Evolutionary conservation across 1,140 invertebrate species (phyloP), one percentile per base, ranked within the genome.

Genomic region (Gonioctena quinquepunctata): DNA sequence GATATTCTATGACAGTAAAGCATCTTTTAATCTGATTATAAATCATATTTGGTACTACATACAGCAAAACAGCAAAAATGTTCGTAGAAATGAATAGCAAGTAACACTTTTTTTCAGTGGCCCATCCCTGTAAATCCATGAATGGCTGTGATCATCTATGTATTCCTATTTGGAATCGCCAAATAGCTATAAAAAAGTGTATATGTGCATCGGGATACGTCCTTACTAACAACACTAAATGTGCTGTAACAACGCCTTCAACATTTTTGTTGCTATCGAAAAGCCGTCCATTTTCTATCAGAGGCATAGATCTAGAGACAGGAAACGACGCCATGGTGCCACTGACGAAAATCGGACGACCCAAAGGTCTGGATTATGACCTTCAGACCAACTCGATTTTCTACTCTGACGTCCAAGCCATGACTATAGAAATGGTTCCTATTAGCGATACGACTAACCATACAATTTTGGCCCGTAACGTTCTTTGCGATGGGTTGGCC

Each of bases 101-200:
- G n/a, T n/a, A n/a, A n/a, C n/a, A n/a, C 33, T 7, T 27, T 77
- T 72, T 79, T 83, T 52, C 75, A 88, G 88, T 88, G 71, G 79
- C 86, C 11, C 92, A 94, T 85, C 92, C 92, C 33, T 95, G 94
- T 82, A 85, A 87, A 71, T 83, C 82, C 25, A 73, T 86, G 66
- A 91, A 91, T 79, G 91, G 90, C 75, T 94, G 93, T 84, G 87
- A 89, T 69, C 92, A 94, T 83, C 85, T 92, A 56, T 95, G 93
- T 83, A 85, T 89, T 56, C 85, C 89, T 3, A 74, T 85, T 7
- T 91, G 88, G 86, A 86, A 85, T 42, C 83, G 85, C n/a, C 79
- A 81, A 75, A 80, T 86, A 65, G 81, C 87, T 54, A 69, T 77
- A 67, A 87, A 85, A 66, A 88, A 88, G 67, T 95, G 93, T 83